Conservation (phyloP, 2,888 invertebrate species). For the Gymnocheta viridis region DNA sequence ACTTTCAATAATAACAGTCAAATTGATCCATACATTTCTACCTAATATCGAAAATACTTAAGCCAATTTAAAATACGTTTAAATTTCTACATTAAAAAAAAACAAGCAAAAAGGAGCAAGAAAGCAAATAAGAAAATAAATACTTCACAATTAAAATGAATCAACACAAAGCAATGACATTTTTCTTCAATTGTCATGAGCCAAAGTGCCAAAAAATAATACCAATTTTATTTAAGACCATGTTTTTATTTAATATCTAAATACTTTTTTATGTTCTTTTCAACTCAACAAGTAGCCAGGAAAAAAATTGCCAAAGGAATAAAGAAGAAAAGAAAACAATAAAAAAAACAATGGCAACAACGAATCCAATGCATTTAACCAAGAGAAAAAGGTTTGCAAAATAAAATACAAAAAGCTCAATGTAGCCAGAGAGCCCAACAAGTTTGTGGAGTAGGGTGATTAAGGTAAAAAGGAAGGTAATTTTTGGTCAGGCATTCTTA, state of each 20-base stretch:
- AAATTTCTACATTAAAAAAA: constrained; percentile 7
- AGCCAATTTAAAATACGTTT: constrained; percentile 23
- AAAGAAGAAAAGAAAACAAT: constrained; percentile 36
- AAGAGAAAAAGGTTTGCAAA: constrained; percentile 13
- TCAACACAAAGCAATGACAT: constrained; percentile 59
- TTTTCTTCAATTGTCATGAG: constrained; percentile 60
- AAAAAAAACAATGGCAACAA: constrained; percentile 35
- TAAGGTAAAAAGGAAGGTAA: constrained; percentile 67
- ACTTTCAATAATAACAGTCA: too few species aligned
- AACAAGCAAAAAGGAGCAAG: background rate
- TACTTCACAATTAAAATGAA: constrained; percentile 56
- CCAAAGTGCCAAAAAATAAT: constrained; percentile 62
- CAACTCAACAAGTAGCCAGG: constrained; percentile 51
- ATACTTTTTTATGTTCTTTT: constrained; percentile 49
- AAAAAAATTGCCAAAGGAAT: constrained; percentile 48
- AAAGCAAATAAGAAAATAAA: background rate
- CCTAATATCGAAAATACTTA: background rate
- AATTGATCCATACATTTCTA: background rate
- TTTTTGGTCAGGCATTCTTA: constrained; percentile 75
- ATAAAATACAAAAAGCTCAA: constrained; percentile 13
- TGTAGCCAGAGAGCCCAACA: background rate
- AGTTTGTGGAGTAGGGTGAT: constrained; percentile 2
- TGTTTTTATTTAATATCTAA: constrained; percentile 20
- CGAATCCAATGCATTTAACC: constrained; percentile 31
- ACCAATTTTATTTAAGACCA: constrained; percentile 54